Evolutionary conservation across 2,888 invertebrate genomes (phyloP).

Genomic region (Drosophila mulleri): DNA sequence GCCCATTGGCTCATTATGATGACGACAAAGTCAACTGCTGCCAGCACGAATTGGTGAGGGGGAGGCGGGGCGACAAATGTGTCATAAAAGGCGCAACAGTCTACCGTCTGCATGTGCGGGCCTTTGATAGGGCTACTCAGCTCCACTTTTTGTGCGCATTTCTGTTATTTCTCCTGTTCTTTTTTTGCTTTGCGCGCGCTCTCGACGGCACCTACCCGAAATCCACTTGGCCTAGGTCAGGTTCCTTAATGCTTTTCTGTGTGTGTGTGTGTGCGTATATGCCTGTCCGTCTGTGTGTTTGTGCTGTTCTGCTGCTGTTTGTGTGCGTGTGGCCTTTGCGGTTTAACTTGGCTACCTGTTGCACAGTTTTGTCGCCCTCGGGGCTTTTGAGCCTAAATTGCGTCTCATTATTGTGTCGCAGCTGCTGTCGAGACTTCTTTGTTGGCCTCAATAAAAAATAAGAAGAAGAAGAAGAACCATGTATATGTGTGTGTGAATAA

Average conservation of each 20-base stretch:
- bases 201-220: constrained; percentile 72
- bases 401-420: constrained; percentile 67
- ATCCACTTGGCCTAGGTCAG: constrained; percentile 80
- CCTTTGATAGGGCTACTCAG: constrained; percentile 63
- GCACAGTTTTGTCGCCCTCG: constrained; percentile 47
- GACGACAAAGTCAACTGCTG: constrained; percentile 43
- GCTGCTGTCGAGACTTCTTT: constrained; percentile 53
- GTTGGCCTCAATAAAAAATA: not conserved
- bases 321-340: constrained; percentile 69
- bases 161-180: constrained; percentile 5
- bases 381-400: constrained; percentile 53
- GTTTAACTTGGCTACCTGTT: constrained; percentile 72
- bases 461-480: not conserved
- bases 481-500: not conserved
- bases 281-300: constrained; percentile 16
- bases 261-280: constrained; percentile 8
- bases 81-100: constrained; percentile 75
- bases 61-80: constrained; percentile 41
- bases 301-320: constrained; percentile 21
- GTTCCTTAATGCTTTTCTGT: constrained; percentile 36
- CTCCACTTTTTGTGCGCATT: constrained; percentile 45
- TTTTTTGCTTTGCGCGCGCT: constrained; percentile 2
- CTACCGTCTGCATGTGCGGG: constrained; percentile 55
- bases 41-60: constrained; percentile 7
- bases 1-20: constrained; percentile 70